Percentiles rank a stretch among this genome's conserved stretches.
Evolutionary conservation across 1,140 invertebrate genomes (phyloP).

Genomic region (Bombus haemorrhoidalis): DNA sequence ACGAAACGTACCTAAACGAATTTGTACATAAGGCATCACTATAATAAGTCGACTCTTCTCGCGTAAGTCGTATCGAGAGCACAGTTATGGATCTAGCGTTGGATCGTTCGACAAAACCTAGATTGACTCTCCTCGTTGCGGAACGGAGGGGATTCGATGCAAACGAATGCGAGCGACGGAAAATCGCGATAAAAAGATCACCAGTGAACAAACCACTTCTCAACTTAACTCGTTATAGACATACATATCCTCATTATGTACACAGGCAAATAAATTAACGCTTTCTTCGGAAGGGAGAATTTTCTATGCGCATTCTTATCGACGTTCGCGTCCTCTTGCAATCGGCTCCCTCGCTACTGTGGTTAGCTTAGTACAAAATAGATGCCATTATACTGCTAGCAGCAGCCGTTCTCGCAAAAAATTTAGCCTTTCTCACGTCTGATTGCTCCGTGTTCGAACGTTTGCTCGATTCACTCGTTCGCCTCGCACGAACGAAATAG

Average conservation of each 20-base stretch:
- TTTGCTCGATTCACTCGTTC: neutral
- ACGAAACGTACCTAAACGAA: conserved; percentile 33
- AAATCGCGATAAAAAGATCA: neutral
- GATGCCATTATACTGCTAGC: neutral
- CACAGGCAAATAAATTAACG: conserved; percentile 15
- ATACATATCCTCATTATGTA: neutral
- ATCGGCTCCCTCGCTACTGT: too few relatives aligned
- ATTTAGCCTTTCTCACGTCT: neutral
- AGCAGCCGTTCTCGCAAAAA: neutral
- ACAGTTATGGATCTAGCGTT: neutral
- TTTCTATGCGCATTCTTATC: neutral
- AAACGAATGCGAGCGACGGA: neutral
- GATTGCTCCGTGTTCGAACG: neutral
- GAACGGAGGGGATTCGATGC: neutral
- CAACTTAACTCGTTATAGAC: neutral
- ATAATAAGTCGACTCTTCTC: conserved; percentile 47
- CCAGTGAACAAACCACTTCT: neutral
- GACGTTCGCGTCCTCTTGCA: neutral
- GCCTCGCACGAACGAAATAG: neutral
- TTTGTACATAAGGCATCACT: conserved; percentile 67
- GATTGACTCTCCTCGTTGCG: conserved; percentile 1
- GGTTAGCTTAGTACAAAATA: neutral
- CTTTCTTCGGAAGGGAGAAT: neutral
- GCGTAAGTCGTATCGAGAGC: conserved; percentile 5
- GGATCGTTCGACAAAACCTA: neutral